A percentile compares a stretch with the other conserved stretches of the same genome.
Conservation (phyloP, 2,797 vertebrate genomes). For the Pseudochromis fuscus region DNA sequence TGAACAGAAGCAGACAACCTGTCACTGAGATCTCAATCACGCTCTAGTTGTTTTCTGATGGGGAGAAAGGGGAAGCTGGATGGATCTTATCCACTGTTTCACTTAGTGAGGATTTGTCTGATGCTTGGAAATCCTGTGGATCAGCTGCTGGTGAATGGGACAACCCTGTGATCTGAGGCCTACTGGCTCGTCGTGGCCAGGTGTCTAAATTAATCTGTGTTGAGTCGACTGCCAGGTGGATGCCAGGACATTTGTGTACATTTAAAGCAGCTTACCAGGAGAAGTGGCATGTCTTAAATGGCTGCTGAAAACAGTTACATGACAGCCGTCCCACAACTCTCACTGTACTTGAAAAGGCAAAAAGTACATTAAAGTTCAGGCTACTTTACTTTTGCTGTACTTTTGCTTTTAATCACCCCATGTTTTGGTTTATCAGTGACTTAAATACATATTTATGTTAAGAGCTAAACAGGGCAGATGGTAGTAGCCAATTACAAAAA, state of each 20-base stretch:
- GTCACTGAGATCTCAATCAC: not conserved
- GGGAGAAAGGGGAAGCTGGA: not conserved
- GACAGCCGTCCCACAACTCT: not conserved
- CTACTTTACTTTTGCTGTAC: too few species aligned
- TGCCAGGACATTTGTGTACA: conserved; percentile 3
- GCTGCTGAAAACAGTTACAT: conserved; percentile 12
- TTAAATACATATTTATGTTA: too few species aligned
- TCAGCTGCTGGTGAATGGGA: conserved; percentile 35
- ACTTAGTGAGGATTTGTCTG: conserved; percentile 41
- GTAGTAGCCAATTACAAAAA: too few species aligned
- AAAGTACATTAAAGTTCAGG: too few species aligned
- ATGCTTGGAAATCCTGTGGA: conserved; percentile 30
- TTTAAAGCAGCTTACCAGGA: conserved; percentile 34
- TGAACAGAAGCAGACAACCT: not conserved
- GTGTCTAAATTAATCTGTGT: conserved; percentile 44
- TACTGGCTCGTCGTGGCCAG: conserved; percentile 29
- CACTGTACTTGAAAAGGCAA: not conserved
- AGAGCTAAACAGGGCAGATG: not conserved
- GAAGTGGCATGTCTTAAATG: not conserved
- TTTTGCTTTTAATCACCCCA: too few species aligned
- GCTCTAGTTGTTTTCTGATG: not conserved
- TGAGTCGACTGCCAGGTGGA: conserved; percentile 27
- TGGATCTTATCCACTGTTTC: conserved; percentile 3
- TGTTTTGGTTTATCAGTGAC: too few species aligned
- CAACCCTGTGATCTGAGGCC: conserved; percentile 17